Evolutionary conservation across 2,888 invertebrate genomes (phyloP).

Genomic region (Dorcus hopei): DNA sequence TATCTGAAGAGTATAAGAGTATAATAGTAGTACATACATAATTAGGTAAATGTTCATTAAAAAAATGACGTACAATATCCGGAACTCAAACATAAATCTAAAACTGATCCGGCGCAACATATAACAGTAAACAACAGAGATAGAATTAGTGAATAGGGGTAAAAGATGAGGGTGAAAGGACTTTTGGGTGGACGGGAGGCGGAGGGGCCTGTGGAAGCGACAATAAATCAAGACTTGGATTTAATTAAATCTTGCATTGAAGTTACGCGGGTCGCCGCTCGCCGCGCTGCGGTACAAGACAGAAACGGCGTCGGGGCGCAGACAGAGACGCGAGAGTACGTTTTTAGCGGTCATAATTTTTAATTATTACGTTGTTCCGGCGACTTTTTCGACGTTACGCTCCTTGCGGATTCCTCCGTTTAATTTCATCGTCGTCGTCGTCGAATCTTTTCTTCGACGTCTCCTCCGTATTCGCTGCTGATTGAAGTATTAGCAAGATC

Average conservation of each 20-base stretch:
- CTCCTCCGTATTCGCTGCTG: not conserved
- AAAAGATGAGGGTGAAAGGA: conserved; percentile 25
- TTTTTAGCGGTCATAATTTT: conserved; percentile 22
- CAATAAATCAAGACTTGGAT: conserved; percentile 56
- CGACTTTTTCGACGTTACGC: conserved; percentile 1
- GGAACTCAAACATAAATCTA: conserved; percentile 25
- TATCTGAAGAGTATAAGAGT: too few relatives aligned
- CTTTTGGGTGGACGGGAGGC: conserved; percentile 21
- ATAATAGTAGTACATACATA: not conserved
- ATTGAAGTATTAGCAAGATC: conserved; percentile 31
- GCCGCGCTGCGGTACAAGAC: conserved; percentile 48
- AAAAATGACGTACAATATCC: conserved; percentile 15
- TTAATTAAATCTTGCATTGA: conserved; percentile 57
- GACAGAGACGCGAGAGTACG: conserved; percentile 13
- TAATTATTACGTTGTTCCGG: conserved; percentile 14
- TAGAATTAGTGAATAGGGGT: conserved; percentile 25
- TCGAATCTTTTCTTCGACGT: not conserved
- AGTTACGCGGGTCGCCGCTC: conserved; percentile 52
- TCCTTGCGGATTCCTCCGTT: too few relatives aligned
- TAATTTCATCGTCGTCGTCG: not conserved
- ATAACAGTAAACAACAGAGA: conserved; percentile 33
- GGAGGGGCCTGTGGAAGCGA: conserved; percentile 42
- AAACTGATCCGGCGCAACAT: conserved; percentile 30
- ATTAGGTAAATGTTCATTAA: not conserved
- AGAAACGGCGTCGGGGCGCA: conserved; percentile 15